A percentile compares a stretch with the other conserved stretches of the same genome.
Conservation (phyloP, 2,797 vertebrate species). For the Pangasius larnaudii region DNA sequence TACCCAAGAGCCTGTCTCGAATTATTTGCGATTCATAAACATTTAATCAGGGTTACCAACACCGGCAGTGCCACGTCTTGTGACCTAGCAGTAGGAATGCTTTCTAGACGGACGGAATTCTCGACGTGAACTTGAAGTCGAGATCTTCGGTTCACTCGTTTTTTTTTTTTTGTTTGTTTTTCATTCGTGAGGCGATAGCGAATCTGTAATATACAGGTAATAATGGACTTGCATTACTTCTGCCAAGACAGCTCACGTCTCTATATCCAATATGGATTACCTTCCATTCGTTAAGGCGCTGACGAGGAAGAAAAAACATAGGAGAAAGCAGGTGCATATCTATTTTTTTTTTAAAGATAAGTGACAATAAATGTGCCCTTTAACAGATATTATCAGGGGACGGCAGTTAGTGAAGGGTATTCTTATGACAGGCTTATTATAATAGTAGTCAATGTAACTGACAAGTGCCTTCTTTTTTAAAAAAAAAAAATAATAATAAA, state of each 20-base stretch:
- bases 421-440: conserved; percentile 42
- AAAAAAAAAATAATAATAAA: neutral
- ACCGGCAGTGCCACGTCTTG: conserved; percentile 70
- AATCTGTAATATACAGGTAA: conserved; percentile 80
- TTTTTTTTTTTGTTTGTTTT: conserved; percentile 5
- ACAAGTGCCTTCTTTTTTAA: conserved; percentile 31
- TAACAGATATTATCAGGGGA: conserved; percentile 47
- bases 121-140: conserved; percentile 56
- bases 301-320: conserved; percentile 39
- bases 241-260: conserved; percentile 70
- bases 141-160: conserved; percentile 53
- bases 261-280: conserved; percentile 99
- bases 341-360: conserved; percentile 48
- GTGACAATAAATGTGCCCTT: conserved; percentile 40
- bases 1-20: conserved; percentile 74
- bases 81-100: conserved; percentile 77
- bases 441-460: conserved; percentile 21
- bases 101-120: conserved; percentile 74
- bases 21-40: conserved; percentile 55
- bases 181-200: conserved; percentile 48
- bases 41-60: conserved; percentile 60
- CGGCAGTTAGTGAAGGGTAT: conserved; percentile 43
- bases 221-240: conserved; percentile 64
- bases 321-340: conserved; percentile 60
- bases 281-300: conserved; percentile 77